Conservation (phyloP, 2,888 invertebrate species). For the Dorcus parallelipipedus region DNA sequence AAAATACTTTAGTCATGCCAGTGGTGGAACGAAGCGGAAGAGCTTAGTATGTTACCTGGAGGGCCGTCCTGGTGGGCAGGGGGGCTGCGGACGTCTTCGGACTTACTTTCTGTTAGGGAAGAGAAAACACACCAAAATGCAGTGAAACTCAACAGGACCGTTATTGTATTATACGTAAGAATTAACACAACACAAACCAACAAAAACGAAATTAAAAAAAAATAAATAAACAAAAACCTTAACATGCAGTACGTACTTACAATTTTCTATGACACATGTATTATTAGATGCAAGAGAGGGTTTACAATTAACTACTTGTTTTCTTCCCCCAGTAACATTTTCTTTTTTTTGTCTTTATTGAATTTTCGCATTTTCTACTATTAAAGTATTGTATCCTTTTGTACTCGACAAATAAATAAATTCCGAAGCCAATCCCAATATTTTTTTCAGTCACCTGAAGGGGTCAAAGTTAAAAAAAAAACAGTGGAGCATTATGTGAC, state of each 20-base stretch:
- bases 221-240: constrained; percentile 4
- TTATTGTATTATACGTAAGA: neutral
- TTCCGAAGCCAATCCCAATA: no score
- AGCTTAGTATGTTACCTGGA: constrained; percentile 59
- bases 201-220: constrained; percentile 13
- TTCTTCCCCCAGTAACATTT: no score
- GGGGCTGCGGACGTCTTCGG: constrained; percentile 58
- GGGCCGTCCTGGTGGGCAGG: constrained; percentile 60
- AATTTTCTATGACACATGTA: neutral
- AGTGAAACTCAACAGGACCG: constrained; percentile 14
- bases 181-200: constrained; percentile 32
- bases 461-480: no score
- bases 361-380: no score
- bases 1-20: constrained; percentile 17
- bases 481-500: no score
- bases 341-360: no score
- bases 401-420: no score
- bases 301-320: no score
- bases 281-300: neutral
- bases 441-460: no score
- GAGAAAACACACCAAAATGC: constrained; percentile 28
- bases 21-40: constrained; percentile 23
- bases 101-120: constrained; percentile 48
- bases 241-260: constrained; percentile 3
- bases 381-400: no score